Base-by-base conservation (phyloP, 2,888 invertebrate species). In the Melipona bicolor region DNA sequence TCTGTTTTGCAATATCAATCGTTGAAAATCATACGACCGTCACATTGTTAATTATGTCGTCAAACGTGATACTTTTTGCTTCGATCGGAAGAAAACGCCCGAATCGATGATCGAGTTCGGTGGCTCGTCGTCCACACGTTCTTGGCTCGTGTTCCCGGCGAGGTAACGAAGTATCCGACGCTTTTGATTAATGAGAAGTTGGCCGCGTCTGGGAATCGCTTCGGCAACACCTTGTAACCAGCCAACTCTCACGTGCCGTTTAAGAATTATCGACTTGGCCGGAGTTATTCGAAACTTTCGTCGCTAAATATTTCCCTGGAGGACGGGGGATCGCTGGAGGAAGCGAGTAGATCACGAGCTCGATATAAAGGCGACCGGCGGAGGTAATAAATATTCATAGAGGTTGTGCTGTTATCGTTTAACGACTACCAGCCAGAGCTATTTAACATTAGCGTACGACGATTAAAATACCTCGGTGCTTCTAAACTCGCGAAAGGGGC, bases 101-200 rank as follows among this genome's bases (percentile, higher is more conserved):
- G 81, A 43, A 77, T 77, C 61, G 77, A 81, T 77, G 43, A 32
- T 77, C 62, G 70, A 24, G 32, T 9, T 52, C 11, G 43, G 19
- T 32, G 64, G 62, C 69, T 62, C 62, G 19, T 68, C 67, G 43
- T 77, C 52, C 52, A 43, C 27, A 54, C 67, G n/a, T 59, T 68
- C 32, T 32, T 32, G 54, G 19, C 62, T 15, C n/a, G 27, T 32
- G 69, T 81, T 54, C 62, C 43, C 62, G 50, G 56, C 54, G 56
- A 73, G 69, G 69, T 81, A 81, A 81, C 71, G 73, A 73, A 78
- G 78, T 69, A 27, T 24, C 62, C 36, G 78, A 69, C 81, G 15
- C 15, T 36, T 36, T 50, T 73, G 81, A 81, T 81, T 81, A 78
- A 81, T 64, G 81, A 64, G 36, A 17, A 43, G 6, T 50, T 69